Percentiles rank a stretch among this genome's conserved stretches.
phyloP scores from a whole-genome alignment of 2,888 invertebrate species.

The Platynereis dumerilii region DNA sequence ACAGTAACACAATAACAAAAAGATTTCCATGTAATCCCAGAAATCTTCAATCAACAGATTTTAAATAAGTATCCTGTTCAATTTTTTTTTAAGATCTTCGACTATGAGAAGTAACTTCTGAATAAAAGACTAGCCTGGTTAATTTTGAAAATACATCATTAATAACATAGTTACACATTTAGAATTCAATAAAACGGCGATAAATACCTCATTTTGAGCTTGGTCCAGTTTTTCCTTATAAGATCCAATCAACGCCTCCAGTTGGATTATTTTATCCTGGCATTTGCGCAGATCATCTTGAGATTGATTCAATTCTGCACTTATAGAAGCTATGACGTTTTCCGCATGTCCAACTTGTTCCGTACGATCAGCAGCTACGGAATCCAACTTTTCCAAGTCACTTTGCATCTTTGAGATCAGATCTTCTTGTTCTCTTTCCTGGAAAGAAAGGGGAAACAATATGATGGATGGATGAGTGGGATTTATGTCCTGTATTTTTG shows the following conservation, averaged over 20 bases:
- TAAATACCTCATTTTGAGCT: constrained; percentile 50
- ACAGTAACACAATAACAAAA: no score
- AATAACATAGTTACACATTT: no score
- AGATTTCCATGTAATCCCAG: neutral
- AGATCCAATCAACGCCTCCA: constrained; percentile 49
- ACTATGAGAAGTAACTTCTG: no score
- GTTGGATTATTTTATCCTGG: constrained; percentile 46
- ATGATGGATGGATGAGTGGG: no score
- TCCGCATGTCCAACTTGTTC: constrained; percentile 53
- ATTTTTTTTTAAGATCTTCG: no score
- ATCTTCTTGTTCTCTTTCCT: constrained; percentile 53
- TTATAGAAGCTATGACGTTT: constrained; percentile 57
- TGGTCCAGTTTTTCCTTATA: constrained; percentile 49
- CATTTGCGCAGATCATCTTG: constrained; percentile 54
- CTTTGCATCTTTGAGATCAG: constrained; percentile 46
- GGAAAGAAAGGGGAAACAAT: no score
- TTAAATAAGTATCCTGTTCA: no score
- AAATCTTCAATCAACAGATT: no score
- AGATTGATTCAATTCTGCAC: constrained; percentile 50
- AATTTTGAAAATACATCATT: no score
- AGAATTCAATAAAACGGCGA: no score
- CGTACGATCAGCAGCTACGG: constrained; percentile 50
- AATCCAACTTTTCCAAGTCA: constrained; percentile 51
- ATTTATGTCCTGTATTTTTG: no score
- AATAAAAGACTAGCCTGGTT: no score